Evolutionary conservation across 2,113 vertebrate species (phyloP).

Genomic region (Bos taurus): ARS-UCD2.0 NC_037328.1:19397501-19398000

Average conservation of each 20-base stretch:
- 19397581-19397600: neutral
- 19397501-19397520: neutral
- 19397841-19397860: neutral
- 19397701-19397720: neutral
- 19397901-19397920: neutral
- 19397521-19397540: neutral
- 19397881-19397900: neutral
- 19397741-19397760: neutral
- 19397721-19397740: neutral
- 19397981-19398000: neutral
- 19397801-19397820: neutral
- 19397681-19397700: neutral
- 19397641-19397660: slow-evolving; percentile 27
- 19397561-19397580: neutral
- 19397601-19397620: neutral
- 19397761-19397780: neutral
- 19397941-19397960: neutral
- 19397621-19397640: neutral
- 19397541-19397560: neutral
- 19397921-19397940: neutral
- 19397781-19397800: neutral
- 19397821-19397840: neutral
- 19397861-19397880: neutral
- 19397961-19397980: neutral
- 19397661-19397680: too few relatives aligned